Evolutionary conservation across 2,888 invertebrate species (phyloP), one percentile per base, ranked within the genome.

Genomic region (Odiellus spinosus): DNA sequence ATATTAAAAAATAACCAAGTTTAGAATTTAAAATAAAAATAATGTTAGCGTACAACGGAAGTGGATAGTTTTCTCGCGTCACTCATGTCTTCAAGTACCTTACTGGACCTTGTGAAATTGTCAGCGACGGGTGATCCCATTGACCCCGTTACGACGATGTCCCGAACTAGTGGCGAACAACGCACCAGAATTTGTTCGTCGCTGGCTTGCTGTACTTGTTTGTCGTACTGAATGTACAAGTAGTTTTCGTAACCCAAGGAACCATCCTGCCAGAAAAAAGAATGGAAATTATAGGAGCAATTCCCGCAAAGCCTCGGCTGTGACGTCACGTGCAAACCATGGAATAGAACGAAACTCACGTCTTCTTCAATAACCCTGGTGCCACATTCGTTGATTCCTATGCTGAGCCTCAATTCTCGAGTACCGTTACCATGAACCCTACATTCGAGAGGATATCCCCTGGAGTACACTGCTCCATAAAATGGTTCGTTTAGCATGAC

Each of bases 361-460:
- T 71, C 63, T 59, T 64, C 53, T 10, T 68, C 63, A 48, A 67
- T 70, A 1, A 79, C 73, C 40, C 80, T 68, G 1, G 82, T 76
- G 1, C 82, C 82, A 59, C 82, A 82, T 8, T 79, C 74, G 55
- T 75, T 73, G 1, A 76, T 73, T 1, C 76, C 74, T 33, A 78
- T 61, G 45, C 67, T 68, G 11, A 78, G 64, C 1, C 68, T 67
- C 21, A 73, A 63, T 39, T 70, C 64, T 47, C 64, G 60, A 43
- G 67, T 69, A 10, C 73, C 74, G 68, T 66, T 43, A 67, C 81
- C 81, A 59, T 74, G 71, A 11, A 73, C 67, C 21, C 74, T 70
- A 59, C 82, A 82, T 60, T 80, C 80, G 50, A 76, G 72, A 0
- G 79, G 75, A 63, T 81, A 82, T 57, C 81, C 81, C 64, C 77